phyloP scores from a whole-genome alignment of 2,797 vertebrate genomes.

The Syngnathus rostellatus region DNA sequence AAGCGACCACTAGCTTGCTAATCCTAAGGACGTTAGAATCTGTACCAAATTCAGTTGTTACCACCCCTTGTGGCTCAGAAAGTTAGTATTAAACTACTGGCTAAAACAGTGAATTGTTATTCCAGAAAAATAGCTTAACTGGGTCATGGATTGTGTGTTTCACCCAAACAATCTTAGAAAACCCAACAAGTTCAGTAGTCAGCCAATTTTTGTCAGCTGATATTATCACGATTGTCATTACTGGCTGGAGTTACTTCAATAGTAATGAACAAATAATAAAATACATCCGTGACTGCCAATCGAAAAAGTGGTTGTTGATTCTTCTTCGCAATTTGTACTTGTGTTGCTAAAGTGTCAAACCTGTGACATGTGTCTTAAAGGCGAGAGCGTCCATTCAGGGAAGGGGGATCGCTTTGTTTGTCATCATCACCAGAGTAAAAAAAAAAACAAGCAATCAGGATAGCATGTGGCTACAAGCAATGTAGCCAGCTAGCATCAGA shows the following conservation, averaged over 20 bases:
- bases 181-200: too few relatives aligned
- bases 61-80: too few relatives aligned
- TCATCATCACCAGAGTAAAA: constrained; percentile 29
- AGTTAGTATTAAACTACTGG: too few relatives aligned
- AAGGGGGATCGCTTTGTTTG: constrained; percentile 34
- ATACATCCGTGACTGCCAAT: not conserved
- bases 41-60: not conserved
- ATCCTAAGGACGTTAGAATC: not conserved
- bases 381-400: constrained; percentile 51
- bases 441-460: constrained; percentile 56
- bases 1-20: too few relatives aligned
- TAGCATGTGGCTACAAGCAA: constrained; percentile 66
- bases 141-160: too few relatives aligned
- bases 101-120: too few relatives aligned
- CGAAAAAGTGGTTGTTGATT: constrained; percentile 3
- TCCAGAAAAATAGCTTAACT: too few relatives aligned
- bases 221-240: too few relatives aligned
- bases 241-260: too few relatives aligned
- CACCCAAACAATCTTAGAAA: too few relatives aligned
- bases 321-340: not conserved
- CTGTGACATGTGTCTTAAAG: constrained; percentile 74
- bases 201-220: too few relatives aligned
- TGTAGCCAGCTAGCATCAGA: constrained; percentile 64
- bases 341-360: constrained; percentile 45
- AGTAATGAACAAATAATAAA: too few relatives aligned